A percentile compares a stretch with the other conserved stretches of the same genome.
Conservation (phyloP, 2,113 vertebrate species). For the Psittacula cyanocephala region DNA sequence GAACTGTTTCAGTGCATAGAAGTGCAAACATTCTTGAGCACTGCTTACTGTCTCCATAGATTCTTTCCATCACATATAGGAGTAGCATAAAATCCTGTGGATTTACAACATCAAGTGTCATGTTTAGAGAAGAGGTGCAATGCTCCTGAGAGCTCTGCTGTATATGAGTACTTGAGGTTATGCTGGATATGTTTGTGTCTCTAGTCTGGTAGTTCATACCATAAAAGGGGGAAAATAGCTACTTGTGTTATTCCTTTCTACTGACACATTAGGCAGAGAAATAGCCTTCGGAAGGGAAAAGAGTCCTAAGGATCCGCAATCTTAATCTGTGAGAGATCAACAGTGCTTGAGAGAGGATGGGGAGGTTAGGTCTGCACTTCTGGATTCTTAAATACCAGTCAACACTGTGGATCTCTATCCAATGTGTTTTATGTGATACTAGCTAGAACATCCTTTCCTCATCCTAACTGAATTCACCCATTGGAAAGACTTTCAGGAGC, state of each 20-base stretch:
- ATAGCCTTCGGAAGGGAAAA: neutral
- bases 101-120: neutral
- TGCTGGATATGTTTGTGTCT: neutral
- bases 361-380: neutral
- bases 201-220: neutral
- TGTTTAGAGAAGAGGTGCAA: neutral
- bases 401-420: neutral
- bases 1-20: neutral
- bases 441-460: neutral
- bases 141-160: neutral
- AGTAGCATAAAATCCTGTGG: neutral
- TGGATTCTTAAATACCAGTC: neutral
- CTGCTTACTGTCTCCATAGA: neutral
- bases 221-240: neutral
- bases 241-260: neutral
- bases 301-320: neutral
- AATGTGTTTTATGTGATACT: accelerated
- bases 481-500: neutral
- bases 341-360: neutral
- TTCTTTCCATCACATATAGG: neutral
- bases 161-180: neutral
- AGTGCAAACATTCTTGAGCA: neutral
- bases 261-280: neutral
- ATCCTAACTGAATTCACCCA: neutral
- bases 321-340: neutral